A percentile compares a stretch with the other conserved stretches of the same genome.
phyloP scores from a whole-genome alignment of 2,113 vertebrate genomes.

The Anthoscopus minutus region DNA sequence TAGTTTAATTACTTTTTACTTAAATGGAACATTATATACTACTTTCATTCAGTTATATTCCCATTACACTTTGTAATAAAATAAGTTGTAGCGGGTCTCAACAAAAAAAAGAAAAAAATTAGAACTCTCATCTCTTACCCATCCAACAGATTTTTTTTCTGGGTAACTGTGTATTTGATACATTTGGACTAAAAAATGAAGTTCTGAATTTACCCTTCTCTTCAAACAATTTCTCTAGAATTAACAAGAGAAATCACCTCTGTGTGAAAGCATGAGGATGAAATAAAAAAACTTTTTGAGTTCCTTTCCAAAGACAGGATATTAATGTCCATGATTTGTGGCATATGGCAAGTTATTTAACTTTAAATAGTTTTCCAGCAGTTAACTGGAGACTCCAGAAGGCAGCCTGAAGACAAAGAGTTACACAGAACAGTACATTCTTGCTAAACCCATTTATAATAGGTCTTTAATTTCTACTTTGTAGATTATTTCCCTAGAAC shows the following conservation, averaged over 20 bases:
- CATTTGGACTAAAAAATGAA: not conserved
- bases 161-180: not conserved
- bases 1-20: not conserved
- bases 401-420: not conserved
- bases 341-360: not conserved
- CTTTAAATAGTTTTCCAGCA: not conserved
- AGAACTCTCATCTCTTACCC: not conserved
- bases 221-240: not conserved
- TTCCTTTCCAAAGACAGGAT: not conserved
- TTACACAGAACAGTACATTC: not conserved
- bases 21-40: not conserved
- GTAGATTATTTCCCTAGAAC: not conserved
- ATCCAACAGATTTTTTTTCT: not conserved
- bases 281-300: not conserved
- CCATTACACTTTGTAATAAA: not conserved
- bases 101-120: not conserved
- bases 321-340: not conserved
- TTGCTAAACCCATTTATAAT: not conserved
- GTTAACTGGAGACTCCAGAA: not conserved
- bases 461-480: not conserved
- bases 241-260: not conserved
- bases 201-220: not conserved
- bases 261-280: not conserved
- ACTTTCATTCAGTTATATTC: not conserved
- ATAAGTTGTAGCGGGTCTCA: fast-evolving